Conservation (phyloP, 2,113 vertebrate species). For the Pyxicephalus adspersus region DNA sequence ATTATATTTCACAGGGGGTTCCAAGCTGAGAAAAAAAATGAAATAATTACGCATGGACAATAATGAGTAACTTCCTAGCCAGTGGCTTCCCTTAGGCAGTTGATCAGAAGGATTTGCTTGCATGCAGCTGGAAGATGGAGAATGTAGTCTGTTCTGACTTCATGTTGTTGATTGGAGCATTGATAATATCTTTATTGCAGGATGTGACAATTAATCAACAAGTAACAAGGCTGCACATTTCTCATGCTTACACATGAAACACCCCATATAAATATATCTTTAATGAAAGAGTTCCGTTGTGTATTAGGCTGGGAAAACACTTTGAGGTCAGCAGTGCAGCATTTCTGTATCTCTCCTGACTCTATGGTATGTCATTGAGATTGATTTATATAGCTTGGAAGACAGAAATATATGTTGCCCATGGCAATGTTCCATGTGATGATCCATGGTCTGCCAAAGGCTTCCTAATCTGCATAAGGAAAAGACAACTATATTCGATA, state of each 20-base stretch:
- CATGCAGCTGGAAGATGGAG: conserved; percentile 46
- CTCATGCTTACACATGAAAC: conserved; percentile 34
- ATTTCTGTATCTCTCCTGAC: conserved; percentile 2
- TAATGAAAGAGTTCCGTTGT: conserved; percentile 22
- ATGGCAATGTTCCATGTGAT: no score
- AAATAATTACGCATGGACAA: conserved; percentile 11
- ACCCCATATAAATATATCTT: neutral
- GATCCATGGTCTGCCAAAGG: no score
- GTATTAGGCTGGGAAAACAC: conserved; percentile 10
- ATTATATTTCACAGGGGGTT: conserved; percentile 18
- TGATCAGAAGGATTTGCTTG: conserved; percentile 32
- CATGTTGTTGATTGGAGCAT: conserved; percentile 28
- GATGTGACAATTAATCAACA: conserved; percentile 54
- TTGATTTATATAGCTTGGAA: no score
- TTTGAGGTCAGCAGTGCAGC: conserved; percentile 5
- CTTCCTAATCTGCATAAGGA: no score
- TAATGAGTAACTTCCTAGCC: conserved; percentile 52
- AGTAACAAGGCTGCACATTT: conserved; percentile 23
- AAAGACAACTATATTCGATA: no score
- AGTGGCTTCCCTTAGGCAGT: conserved; percentile 25
- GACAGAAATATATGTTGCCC: no score
- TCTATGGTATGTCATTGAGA: neutral
- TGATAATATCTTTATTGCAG: conserved; percentile 51
- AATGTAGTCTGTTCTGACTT: neutral
- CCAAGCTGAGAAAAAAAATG: neutral